phyloP scores from a whole-genome alignment of 2,113 vertebrate species.

The Ictidomys tridecemlineatus region DNA sequence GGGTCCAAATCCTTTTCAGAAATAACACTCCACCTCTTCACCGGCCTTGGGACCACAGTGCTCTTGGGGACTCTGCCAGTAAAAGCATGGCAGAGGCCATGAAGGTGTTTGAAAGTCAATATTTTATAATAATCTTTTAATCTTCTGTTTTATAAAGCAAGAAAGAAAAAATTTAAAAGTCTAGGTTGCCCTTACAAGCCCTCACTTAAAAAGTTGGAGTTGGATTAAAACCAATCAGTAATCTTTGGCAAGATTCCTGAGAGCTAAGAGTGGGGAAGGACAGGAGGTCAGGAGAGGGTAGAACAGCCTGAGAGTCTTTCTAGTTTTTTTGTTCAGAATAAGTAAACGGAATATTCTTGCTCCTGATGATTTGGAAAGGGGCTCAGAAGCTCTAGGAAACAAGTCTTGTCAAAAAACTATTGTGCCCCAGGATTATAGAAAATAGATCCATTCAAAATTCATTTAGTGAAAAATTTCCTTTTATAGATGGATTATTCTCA shows the following conservation, averaged over 20 bases:
- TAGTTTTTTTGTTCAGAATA: conserved; percentile 41
- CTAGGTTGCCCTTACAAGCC: conserved; percentile 31
- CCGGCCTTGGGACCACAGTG: not conserved
- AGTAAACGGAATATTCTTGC: conserved; percentile 3
- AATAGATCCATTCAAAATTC: not conserved
- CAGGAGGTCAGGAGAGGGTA: not conserved
- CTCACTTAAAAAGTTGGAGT: not conserved
- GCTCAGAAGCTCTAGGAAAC: conserved; percentile 12
- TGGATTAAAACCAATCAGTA: conserved; percentile 44
- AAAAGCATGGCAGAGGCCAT: not conserved
- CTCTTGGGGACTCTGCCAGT: not conserved
- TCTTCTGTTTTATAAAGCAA: conserved; percentile 47
- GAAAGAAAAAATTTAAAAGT: conserved; percentile 48
- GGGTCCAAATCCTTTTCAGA: conserved; percentile 56
- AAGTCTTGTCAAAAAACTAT: not conserved
- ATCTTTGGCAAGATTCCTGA: conserved; percentile 50
- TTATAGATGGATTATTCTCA: not conserved
- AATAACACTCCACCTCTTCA: conserved; percentile 6
- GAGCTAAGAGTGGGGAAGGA: not conserved
- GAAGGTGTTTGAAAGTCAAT: not conserved
- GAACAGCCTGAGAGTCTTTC: not conserved
- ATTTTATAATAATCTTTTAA: conserved; percentile 65
- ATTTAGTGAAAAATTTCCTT: not conserved
- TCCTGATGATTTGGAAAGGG: conserved; percentile 11
- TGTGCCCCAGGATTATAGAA: conserved; percentile 2